Evolutionary conservation across 2,113 vertebrate species (phyloP).

Genomic region (Hippocampus barbouri): DNA sequence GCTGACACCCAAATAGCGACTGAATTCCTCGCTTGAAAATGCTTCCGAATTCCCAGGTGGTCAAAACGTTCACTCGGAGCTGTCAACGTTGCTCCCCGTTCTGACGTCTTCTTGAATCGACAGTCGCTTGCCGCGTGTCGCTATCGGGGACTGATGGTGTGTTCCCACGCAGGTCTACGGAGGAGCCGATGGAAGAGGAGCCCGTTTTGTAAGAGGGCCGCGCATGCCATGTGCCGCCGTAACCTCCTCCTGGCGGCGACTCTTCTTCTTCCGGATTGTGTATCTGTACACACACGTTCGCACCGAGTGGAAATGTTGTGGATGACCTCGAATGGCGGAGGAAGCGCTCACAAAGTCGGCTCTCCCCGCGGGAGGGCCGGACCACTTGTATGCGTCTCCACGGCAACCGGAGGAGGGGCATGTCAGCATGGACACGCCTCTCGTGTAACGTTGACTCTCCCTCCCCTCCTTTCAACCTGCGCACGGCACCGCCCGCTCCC

Average conservation of each 20-base stretch:
- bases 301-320: constrained; percentile 20
- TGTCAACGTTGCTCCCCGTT: too few relatives aligned
- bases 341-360: constrained; percentile 10
- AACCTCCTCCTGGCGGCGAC: constrained; percentile 55
- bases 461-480: constrained; percentile 18
- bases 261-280: constrained; percentile 39
- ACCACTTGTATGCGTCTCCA: constrained; percentile 55
- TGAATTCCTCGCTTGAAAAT: too few relatives aligned
- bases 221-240: constrained; percentile 27
- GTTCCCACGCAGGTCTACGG: constrained; percentile 46
- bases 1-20: too few relatives aligned
- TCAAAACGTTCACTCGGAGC: too few relatives aligned
- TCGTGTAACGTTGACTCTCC: constrained; percentile 8
- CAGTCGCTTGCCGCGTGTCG: too few relatives aligned
- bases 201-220: constrained; percentile 64
- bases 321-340: constrained; percentile 27
- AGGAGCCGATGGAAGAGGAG: constrained; percentile 69
- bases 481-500: constrained; percentile 31
- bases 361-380: constrained; percentile 34
- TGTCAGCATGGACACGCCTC: constrained; percentile 9
- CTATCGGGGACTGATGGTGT: not conserved
- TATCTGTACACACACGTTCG: constrained; percentile 13
- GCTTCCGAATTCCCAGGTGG: too few relatives aligned
- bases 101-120: too few relatives aligned
- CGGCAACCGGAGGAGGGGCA: constrained; percentile 32